Conservation (phyloP, 2,113 vertebrate species). For the Amphiprion percula region DNA sequence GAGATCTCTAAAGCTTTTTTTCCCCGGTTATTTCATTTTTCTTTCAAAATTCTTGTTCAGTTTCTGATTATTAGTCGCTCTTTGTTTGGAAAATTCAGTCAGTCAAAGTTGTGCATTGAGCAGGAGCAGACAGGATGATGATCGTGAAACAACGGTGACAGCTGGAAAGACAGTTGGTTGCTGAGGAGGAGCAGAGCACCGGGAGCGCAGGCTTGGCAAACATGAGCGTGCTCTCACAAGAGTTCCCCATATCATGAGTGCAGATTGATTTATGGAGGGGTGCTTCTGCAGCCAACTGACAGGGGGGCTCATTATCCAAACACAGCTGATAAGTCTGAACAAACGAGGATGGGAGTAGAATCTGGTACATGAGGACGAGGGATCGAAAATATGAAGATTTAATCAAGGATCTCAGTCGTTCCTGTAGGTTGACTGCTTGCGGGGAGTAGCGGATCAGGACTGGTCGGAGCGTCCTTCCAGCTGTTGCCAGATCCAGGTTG, state of each 20-base stretch:
- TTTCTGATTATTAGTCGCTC: background rate
- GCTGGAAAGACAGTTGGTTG: conserved; percentile 49
- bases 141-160: conserved; percentile 41
- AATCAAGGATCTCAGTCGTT: background rate
- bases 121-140: conserved; percentile 11
- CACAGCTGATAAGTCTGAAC: conserved; percentile 17
- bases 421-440: no score
- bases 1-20: background rate
- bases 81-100: conserved; percentile 3
- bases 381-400: no score
- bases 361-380: background rate
- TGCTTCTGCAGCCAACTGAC: conserved; percentile 37
- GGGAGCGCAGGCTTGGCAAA: conserved; percentile 43
- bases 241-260: background rate
- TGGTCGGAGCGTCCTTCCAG: no score
- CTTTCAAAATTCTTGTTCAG: background rate
- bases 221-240: conserved; percentile 1
- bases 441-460: no score
- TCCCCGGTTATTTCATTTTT: background rate
- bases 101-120: conserved; percentile 8
- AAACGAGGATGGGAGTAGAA: background rate
- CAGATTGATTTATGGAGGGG: conserved; percentile 26
- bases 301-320: conserved; percentile 35
- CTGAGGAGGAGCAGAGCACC: conserved; percentile 21
- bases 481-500: no score